phyloP scores from a whole-genome alignment of 2,888 invertebrate genomes.

The Coremacera marginata region DNA sequence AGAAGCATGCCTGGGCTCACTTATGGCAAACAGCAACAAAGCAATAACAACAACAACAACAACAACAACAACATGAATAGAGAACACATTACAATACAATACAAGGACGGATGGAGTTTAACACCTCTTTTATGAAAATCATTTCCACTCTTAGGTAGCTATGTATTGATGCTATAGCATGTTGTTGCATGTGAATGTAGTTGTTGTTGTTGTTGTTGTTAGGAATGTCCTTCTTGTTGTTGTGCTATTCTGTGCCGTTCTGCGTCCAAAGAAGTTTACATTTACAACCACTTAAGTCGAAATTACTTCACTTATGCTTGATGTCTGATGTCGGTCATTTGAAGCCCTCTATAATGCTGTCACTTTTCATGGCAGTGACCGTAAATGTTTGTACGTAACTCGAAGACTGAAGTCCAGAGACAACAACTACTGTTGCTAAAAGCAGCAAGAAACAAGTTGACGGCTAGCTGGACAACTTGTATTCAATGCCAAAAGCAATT shows the following conservation, averaged over 20 bases:
- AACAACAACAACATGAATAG: background rate
- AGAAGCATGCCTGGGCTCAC: background rate
- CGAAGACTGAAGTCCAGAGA: background rate
- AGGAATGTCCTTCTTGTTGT: background rate
- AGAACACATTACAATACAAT: too few species aligned
- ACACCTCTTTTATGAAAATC: slow-evolving; percentile 17
- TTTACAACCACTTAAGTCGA: slow-evolving; percentile 2
- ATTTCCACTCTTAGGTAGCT: background rate
- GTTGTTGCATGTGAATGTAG: background rate
- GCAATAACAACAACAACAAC: background rate
- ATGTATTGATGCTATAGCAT: background rate
- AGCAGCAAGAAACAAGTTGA: background rate
- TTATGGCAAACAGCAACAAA: background rate
- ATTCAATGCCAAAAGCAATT: background rate
- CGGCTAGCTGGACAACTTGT: background rate
- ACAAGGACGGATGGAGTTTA: background rate
- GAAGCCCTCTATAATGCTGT: background rate
- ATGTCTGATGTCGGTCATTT: background rate
- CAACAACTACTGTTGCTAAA: background rate
- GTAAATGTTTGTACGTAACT: background rate
- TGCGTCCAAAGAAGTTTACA: background rate
- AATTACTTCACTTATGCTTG: slow-evolving; percentile 20
- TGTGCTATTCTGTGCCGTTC: background rate
- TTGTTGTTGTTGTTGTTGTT: background rate
- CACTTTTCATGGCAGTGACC: background rate